Evolutionary conservation across 2,888 invertebrate genomes (phyloP), one percentile per base, ranked within the genome.

Genomic region (Hydropsyche betteni): DNA sequence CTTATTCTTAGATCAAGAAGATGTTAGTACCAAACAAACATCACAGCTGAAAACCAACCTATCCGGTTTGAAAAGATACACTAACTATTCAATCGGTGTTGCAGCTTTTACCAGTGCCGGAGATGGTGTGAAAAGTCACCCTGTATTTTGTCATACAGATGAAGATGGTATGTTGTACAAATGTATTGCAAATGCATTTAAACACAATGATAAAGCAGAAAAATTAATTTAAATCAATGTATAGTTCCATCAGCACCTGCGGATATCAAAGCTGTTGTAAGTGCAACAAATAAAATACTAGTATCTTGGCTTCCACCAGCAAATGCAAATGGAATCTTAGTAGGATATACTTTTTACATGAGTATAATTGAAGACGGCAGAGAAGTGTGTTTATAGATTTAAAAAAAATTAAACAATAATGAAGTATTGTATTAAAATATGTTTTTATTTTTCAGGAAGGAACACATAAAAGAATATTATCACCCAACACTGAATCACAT

Each of bases 21-120:
- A 92, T 77, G 91, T 91, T 80, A 90, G 92, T 80, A 92, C 92
- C n/a, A 95, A 94, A 83, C 91, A 91, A 80, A 92, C 93, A 80
- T 89, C 90, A 3, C 90, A 91, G 2, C 82, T 91, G 52, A 90
- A 91, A 78, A 92, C 93, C 50, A 91, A 91, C 1, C 87, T 95
- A 78, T 92, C 92, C 75, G 93, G 93, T 68, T 86, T 97, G 75
- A 90, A 92, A 81, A 93, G 95, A 81, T 96, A 91, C 85, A 96
- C 96, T 44, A 97, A 97, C 87, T 97, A 97, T 84, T 96, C 96
- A 51, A 93, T 97, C 73, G 93, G 95, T 80, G 95, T 96, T 51
- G 88, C 95, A 82, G 96, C 96, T 7, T 96, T 92, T 84, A 97
- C 97, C 0, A 89, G 92, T 52, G 93, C 93, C 68, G 97, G 97